Evolutionary conservation across 2,888 invertebrate genomes (phyloP).

Genomic region (Ichneumoninae sp.): DNA sequence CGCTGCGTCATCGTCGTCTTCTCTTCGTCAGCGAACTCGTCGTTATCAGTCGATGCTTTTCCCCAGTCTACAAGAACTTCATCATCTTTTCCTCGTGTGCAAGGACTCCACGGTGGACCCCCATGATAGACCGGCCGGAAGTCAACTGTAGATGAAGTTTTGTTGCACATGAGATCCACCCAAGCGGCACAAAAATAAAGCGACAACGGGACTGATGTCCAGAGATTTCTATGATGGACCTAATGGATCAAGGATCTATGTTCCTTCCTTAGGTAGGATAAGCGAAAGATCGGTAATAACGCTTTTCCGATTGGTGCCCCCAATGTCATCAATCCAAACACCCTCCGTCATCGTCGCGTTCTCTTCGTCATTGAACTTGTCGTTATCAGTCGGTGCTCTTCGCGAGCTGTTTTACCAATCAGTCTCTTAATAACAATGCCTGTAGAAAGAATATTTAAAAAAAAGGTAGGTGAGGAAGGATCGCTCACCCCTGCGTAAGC

Average conservation of each 20-base stretch:
- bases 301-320: no score
- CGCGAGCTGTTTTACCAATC: conserved; percentile 75
- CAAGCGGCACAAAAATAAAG: no score
- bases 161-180: no score
- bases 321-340: background rate
- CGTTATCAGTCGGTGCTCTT: conserved; percentile 61
- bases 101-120: no score
- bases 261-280: no score
- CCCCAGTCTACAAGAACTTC: no score
- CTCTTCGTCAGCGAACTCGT: conserved; percentile 68
- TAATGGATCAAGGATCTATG: no score
- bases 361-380: conserved; percentile 68
- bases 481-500: conserved; percentile 61
- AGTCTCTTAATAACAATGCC: conserved; percentile 78
- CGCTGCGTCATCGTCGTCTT: background rate
- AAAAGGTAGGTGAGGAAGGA: conserved; percentile 69
- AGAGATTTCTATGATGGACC: no score
- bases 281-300: no score
- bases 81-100: conserved; percentile 29
- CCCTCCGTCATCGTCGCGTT: background rate
- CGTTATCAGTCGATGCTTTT: conserved; percentile 57
- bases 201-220: no score
- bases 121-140: no score
- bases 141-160: no score
- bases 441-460: conserved; percentile 61